A percentile compares a stretch with the other conserved stretches of the same genome.
phyloP scores from a whole-genome alignment of 2,113 vertebrate genomes.

The Sinocyclocheilus rhinocerous region DNA sequence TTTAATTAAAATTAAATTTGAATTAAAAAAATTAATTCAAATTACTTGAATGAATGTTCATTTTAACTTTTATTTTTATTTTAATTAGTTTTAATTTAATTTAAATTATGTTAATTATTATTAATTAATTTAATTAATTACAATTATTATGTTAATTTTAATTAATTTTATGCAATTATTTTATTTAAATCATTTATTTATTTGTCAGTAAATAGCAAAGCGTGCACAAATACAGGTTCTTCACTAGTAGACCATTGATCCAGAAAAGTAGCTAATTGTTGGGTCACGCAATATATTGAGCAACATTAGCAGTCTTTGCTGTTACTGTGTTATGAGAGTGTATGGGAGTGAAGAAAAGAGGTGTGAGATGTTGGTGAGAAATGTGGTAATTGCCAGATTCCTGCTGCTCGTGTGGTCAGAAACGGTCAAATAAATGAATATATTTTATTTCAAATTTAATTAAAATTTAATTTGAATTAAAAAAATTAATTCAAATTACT shows the following conservation, averaged over 20 bases:
- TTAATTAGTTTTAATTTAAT: not conserved
- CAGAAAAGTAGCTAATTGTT: not conserved
- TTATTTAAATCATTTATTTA: not conserved
- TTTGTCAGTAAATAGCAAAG: not conserved
- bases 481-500: too few species aligned
- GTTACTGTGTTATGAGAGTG: not conserved
- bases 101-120: not conserved
- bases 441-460: too few species aligned
- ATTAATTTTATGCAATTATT: not conserved
- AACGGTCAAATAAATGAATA: not conserved
- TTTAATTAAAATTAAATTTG: too few species aligned
- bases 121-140: not conserved
- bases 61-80: not conserved
- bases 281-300: not conserved
- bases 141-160: not conserved
- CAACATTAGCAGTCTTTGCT: not conserved
- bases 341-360: not conserved
- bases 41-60: too few species aligned
- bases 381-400: not conserved
- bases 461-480: too few species aligned
- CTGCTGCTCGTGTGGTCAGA: not conserved
- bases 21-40: too few species aligned
- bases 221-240: not conserved
- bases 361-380: not conserved
- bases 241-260: not conserved